Evolutionary conservation across 1,140 invertebrate species (phyloP), one percentile per base, ranked within the genome.

Genomic region (Lepidurus arcticus): DNA sequence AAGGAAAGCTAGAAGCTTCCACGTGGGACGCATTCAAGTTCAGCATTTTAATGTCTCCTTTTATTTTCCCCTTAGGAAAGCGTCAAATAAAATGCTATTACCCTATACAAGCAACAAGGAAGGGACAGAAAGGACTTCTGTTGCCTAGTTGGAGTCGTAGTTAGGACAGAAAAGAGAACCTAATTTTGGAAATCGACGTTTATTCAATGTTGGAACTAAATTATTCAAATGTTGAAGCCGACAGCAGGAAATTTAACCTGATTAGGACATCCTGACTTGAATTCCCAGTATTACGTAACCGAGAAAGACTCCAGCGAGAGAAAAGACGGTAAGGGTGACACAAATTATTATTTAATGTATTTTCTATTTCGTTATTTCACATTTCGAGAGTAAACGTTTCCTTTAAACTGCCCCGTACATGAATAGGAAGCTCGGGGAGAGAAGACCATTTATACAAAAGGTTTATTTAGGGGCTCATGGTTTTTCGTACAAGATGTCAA

Each of bases 181-280:
- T n/a, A 65, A 21, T n/a, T 65, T 65, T 65, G 21, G 16, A 16
- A 65, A 65, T 65, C 53, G 53, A 65, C 16, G 53, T 34, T 34
- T 34, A 34, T 34, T 34, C 34, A 65, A 65, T 13, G 53, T 65
- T 65, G 16, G 53, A 16, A 65, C 53, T 65, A 65, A 65, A 65
- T 65, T 65, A 65, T 65, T 10, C 53, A 65, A 65, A 65, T 65
- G 16, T 65, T 21, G 53, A n/a, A 65, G 16, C 53, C 5, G 6
- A 9, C 53, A 65, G 53, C 53, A 65, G 53, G 53, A 65, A 65
- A 65, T 65, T 65, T 16, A 65, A 65, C 16, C 53, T 65, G 53
- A 65, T 65, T 13, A 65, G 53, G 53, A 65, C 53, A 65, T 65
- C 53, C 53, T 65, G 53, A 65, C 34, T 34, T 65, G 53, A 65